Evolutionary conservation across 2,888 invertebrate species (phyloP), one percentile per base, ranked within the genome.

Genomic region (Drosophila mercatorum): DNA sequence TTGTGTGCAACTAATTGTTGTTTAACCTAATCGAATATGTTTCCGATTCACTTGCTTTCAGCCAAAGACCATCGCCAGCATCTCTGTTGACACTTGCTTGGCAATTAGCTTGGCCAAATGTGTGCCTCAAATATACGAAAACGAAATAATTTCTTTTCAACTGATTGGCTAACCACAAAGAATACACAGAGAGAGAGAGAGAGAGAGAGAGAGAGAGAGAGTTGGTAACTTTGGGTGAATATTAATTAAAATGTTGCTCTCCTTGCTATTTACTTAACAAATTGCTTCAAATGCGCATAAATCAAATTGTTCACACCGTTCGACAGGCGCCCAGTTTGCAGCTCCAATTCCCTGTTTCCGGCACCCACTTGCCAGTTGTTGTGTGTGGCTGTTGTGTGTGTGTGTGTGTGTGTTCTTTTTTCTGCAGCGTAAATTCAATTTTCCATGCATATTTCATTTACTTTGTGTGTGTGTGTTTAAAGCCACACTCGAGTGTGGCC

Each of bases 271-370:
- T 87, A 72, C 89, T 83, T 83, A 86, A 79, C 86, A 83, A 89
- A 86, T 86, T 88, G 83, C 81, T 80, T 74, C 81, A 88, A 86
- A 85, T 87, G 88, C 74, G 88, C 86, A 86, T 86, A 86, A 86
- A 86, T 86, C 89, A 86, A 85, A 81, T 81, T 78, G 80, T 80
- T 85, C 75, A 71, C 89, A 88, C 89, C 78, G 75, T 78, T 80
- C 83, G 57, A 86, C 67, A 61, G 66, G 31, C 26, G 40, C 55
- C 55, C 41, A 26, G 55, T 40, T 11, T n/a, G 40, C 44, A 53
- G 47, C 46, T 61, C 28, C 61, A 64, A 34, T 36, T 41, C 36
- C 52, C 67, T 2, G 51, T 28, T 68, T 43, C n/a, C 36, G 26
- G 22, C 49, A 41, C 46, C 57, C 40, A 56, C 5, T n/a, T 60